Evolutionary conservation across 2,113 vertebrate species (phyloP).

Genomic region (Pluvianellus socialis): DNA sequence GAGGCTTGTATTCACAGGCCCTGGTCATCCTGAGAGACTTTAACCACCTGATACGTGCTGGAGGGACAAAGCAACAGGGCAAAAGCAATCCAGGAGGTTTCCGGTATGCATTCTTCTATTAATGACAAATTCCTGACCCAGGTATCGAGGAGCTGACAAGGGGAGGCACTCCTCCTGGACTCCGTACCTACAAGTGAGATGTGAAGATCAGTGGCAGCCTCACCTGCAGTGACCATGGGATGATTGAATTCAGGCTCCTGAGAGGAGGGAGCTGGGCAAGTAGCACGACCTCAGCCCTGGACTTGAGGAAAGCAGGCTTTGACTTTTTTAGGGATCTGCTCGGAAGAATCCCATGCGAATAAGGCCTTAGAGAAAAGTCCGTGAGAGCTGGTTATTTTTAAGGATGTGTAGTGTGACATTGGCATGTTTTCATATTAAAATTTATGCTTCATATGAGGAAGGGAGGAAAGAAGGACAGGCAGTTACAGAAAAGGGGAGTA

Average conservation of each 20-base stretch:
- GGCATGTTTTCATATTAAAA: neutral
- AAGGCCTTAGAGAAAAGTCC: fast-evolving
- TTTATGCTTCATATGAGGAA: fast-evolving
- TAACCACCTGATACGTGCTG: neutral
- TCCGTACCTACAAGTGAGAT: neutral
- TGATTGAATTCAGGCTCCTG: neutral
- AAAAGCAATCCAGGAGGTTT: neutral
- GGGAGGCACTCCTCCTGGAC: neutral
- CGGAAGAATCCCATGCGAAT: neutral
- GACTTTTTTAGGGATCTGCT: neutral
- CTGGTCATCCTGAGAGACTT: neutral
- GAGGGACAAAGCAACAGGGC: neutral
- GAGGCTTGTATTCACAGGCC: neutral
- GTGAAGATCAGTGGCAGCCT: neutral
- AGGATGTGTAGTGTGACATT: neutral
- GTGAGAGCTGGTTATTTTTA: neutral
- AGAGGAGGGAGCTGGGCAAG: neutral
- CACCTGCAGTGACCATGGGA: neutral
- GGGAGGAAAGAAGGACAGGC: neutral
- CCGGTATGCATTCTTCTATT: neutral
- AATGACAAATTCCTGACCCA: neutral
- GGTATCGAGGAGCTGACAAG: neutral
- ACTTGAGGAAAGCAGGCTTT: neutral
- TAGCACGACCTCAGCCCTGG: neutral
- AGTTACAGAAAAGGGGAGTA: neutral